phyloP scores from a whole-genome alignment of 1,140 invertebrate genomes.

The Venustaconcha ellipsiformis region DNA sequence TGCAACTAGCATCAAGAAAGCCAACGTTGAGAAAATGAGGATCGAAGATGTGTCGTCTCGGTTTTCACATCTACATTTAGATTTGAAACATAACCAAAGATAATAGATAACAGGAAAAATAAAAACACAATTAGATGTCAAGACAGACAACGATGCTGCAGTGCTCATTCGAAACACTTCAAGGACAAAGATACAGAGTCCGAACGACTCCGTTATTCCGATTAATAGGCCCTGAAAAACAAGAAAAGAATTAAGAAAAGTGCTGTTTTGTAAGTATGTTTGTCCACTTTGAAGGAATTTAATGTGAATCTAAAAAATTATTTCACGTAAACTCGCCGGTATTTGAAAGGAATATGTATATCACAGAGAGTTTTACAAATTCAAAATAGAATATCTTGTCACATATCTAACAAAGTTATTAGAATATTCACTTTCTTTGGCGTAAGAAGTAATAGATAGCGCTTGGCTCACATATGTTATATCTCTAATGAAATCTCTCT shows the following conservation, averaged over 20 bases:
- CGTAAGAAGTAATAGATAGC: no score
- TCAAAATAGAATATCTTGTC: no score
- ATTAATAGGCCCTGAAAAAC: slow-evolving; percentile 29
- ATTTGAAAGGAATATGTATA: no score
- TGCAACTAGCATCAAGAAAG: neutral
- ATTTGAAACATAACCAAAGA: neutral
- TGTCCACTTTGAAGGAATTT: neutral
- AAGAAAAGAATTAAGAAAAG: neutral
- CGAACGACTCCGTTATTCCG: slow-evolving; percentile 31
- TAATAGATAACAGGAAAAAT: slow-evolving; percentile 16
- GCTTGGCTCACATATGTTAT: no score
- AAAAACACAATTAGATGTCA: slow-evolving; percentile 23
- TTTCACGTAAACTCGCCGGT: no score
- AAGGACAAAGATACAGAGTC: slow-evolving; percentile 29
- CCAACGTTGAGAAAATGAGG: neutral
- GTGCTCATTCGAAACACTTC: slow-evolving; percentile 13
- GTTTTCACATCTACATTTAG: no score
- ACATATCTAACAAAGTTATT: no score
- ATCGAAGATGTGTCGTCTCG: neutral
- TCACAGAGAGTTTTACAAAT: no score
- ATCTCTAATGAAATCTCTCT: no score
- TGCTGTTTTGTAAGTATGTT: neutral
- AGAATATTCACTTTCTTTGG: no score
- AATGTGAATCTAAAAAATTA: no score
- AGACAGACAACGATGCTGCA: neutral